Percentiles rank a stretch among this genome's conserved stretches.
phyloP scores from a whole-genome alignment of 1,140 invertebrate genomes.

The Trichoplusia ni region DNA sequence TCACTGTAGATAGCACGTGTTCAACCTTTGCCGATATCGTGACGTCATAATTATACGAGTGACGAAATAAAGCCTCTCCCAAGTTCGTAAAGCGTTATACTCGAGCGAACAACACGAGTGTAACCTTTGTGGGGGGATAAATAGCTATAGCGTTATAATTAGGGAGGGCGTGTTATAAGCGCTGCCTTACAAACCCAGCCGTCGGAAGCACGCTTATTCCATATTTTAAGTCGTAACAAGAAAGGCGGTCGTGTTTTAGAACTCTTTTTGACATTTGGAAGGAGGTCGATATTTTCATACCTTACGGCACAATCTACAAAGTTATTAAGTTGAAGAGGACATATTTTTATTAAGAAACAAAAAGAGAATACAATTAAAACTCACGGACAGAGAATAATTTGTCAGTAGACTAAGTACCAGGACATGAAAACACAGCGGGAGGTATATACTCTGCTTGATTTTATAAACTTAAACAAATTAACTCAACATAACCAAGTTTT shows the following conservation, averaged over 20 bases:
- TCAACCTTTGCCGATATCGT: neutral
- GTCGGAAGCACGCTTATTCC: neutral
- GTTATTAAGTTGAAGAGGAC: too few species aligned
- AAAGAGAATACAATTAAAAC: neutral
- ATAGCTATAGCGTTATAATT: conserved; percentile 5
- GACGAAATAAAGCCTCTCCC: conserved; percentile 4
- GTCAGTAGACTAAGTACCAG: neutral
- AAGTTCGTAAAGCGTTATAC: neutral
- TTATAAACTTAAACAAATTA: neutral
- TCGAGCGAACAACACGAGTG: neutral
- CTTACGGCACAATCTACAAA: neutral
- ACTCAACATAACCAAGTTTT: neutral
- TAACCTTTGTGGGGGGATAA: conserved; percentile 11
- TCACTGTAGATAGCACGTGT: neutral
- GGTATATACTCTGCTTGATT: neutral
- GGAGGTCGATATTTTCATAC: neutral
- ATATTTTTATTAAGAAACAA: too few species aligned
- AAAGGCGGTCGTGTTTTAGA: neutral
- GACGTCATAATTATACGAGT: conserved; percentile 9
- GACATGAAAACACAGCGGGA: neutral
- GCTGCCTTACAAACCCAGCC: neutral
- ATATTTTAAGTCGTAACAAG: neutral
- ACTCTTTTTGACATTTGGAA: too few species aligned
- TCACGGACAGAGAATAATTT: neutral
- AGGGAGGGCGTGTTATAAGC: neutral